Base-by-base conservation (phyloP, 2,888 invertebrate genomes). In the Chrysodeixis includens region DNA sequence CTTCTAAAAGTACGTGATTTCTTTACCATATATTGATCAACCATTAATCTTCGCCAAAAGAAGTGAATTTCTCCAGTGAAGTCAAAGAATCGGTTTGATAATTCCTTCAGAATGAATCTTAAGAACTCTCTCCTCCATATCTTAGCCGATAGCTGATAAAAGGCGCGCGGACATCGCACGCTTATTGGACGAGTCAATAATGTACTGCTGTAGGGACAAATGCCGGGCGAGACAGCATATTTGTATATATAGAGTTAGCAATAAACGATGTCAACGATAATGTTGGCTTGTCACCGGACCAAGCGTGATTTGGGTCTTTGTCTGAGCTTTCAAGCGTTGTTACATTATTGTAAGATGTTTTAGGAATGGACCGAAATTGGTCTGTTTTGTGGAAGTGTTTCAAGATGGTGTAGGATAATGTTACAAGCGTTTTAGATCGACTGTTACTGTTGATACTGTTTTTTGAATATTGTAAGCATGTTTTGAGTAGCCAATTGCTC, bases 131-230 rank as follows among this genome's bases (percentile, higher is more conserved):
- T 93, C 92, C 88, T 81, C 54, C 66, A 49, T 78, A 55, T 6
- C 6, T 7, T 32, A 60, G 14, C 83, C 52, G 55, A 55, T 62
- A 70, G 81, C 89, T 81, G 81, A 85, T 84, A 94, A 93, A 92
- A 93, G 93, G 88, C 93, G 88, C 87, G 85, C 90, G 91, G 88
- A 84, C 89, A 88, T 90, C 83, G 89, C 86, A 84, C 93, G 90
- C 88, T 94, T 93, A 94, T 95, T 94, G 94, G 92, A 93, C 92
- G 88, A 93, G 94, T 93, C 94, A 94, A 95, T 95, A 94, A 94
- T 91, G 94, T 93, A 85, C 88, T 86, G 83, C 72, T 75, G 82
- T 83, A 86, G 84, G 91, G 88, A 86, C 87, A 85, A 85, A 88
- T 86, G 86, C 85, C 84, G 81, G 81, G 79, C 83, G 61, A 66